phyloP scores from a whole-genome alignment of 2,888 invertebrate genomes.

The Oscheius onirici region DNA sequence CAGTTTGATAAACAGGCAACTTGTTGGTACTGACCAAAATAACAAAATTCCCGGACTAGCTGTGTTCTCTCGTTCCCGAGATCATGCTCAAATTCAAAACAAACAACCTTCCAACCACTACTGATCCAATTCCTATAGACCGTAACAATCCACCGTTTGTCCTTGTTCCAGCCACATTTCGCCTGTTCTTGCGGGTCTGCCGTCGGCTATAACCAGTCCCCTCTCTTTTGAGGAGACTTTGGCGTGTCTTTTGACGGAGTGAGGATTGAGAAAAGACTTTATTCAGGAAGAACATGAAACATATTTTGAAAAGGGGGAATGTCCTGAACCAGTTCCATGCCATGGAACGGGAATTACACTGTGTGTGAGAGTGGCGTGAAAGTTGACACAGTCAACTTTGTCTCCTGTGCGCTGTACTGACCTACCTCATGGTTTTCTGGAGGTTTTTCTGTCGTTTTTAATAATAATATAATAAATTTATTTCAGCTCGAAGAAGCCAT shows the following conservation, averaged over 20 bases:
- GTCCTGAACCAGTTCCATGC: conserved; percentile 10
- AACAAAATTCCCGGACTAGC: too few species aligned
- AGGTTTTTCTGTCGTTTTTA: background rate
- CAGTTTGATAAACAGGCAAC: too few species aligned
- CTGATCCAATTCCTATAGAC: too few species aligned
- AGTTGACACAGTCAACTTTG: conserved; percentile 19
- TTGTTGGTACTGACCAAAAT: too few species aligned
- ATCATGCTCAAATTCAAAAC: too few species aligned
- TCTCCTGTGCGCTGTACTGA: background rate
- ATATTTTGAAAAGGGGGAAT: background rate
- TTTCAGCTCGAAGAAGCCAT: conserved; percentile 50
- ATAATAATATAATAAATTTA: background rate
- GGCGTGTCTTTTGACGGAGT: background rate
- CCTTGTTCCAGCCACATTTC: background rate
- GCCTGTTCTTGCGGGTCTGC: background rate
- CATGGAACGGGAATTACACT: conserved; percentile 21
- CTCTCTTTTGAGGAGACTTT: background rate
- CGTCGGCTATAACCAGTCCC: background rate
- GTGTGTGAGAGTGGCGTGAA: conserved; percentile 4
- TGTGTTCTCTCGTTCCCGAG: too few species aligned
- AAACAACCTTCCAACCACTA: too few species aligned
- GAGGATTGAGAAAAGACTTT: background rate
- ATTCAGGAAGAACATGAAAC: background rate
- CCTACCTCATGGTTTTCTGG: background rate
- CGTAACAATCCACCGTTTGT: too few species aligned